phyloP scores from a whole-genome alignment of 2,888 invertebrate genomes.

The Acleris literana region DNA sequence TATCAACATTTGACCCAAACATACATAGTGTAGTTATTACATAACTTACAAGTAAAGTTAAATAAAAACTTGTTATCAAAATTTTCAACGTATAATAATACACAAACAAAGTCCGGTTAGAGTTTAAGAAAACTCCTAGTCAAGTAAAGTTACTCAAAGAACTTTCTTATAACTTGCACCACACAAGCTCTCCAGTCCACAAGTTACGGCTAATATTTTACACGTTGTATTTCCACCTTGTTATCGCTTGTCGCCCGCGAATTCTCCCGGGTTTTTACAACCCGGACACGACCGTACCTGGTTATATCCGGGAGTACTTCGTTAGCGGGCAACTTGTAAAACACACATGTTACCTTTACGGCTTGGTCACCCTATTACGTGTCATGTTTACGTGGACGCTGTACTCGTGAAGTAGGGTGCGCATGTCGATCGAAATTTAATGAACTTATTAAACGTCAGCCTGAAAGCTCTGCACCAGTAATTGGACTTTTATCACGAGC shows the following conservation, averaged over 20 bases:
- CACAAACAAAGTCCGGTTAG: too few relatives aligned
- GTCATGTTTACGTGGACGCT: slow-evolving; percentile 10
- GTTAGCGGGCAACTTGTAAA: slow-evolving; percentile 30
- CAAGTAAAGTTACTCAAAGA: not conserved
- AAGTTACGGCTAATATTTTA: slow-evolving; percentile 35
- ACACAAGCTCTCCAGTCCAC: slow-evolving; percentile 18
- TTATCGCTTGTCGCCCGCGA: slow-evolving; percentile 35
- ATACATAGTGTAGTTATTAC: too few relatives aligned
- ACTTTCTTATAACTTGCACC: slow-evolving; percentile 7
- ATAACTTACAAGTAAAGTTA: too few relatives aligned
- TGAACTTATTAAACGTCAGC: slow-evolving; percentile 23
- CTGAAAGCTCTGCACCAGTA: slow-evolving; percentile 15
- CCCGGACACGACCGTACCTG: slow-evolving; percentile 15
- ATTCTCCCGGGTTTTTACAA: slow-evolving; percentile 34
- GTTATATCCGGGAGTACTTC: slow-evolving; percentile 14
- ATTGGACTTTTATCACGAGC: slow-evolving; percentile 13
- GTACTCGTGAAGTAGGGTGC: slow-evolving; percentile 21
- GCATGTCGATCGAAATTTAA: slow-evolving; percentile 5
- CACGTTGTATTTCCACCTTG: slow-evolving; percentile 37
- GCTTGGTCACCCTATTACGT: slow-evolving; percentile 31
- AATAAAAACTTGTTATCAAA: too few relatives aligned
- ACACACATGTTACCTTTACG: slow-evolving; percentile 27
- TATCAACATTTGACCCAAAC: too few relatives aligned
- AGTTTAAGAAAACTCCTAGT: too few relatives aligned
- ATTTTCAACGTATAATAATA: too few relatives aligned